Evolutionary conservation across 2,113 vertebrate species (phyloP).

Genomic region (Mus spicilegus): DNA sequence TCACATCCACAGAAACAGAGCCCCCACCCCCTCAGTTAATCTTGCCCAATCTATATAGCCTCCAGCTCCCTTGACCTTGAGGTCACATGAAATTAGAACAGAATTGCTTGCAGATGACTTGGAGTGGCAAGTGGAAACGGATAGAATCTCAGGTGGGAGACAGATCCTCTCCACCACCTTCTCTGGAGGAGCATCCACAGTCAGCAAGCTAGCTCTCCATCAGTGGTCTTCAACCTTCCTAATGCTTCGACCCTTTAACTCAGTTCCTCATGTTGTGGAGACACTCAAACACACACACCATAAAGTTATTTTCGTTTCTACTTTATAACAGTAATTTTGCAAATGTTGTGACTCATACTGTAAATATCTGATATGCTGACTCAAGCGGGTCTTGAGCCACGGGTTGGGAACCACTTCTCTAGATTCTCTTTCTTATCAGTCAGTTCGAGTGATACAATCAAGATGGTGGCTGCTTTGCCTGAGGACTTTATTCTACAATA

Average conservation of each 20-base stretch:
- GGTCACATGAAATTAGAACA: background rate
- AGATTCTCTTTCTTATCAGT: background rate
- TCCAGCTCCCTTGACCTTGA: background rate
- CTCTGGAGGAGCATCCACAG: background rate
- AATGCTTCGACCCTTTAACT: no score
- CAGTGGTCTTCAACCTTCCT: background rate
- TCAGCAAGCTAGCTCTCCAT: background rate
- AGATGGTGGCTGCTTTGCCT: background rate
- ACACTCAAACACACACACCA: no score
- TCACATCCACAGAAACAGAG: background rate
- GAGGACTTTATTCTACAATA: background rate
- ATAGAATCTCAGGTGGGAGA: background rate
- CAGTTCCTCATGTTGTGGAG: no score
- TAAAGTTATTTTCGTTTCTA: no score
- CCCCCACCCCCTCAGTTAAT: background rate
- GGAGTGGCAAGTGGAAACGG: background rate
- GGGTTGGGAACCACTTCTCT: background rate
- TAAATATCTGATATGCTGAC: background rate
- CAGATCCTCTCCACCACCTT: background rate
- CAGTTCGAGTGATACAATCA: background rate
- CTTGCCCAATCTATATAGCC: background rate
- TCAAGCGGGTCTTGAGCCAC: background rate
- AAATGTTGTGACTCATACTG: background rate
- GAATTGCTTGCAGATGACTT: background rate
- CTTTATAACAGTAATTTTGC: background rate